These are phyloP conservation scores for Drosophila lacicola DNA, from an alignment of 2,888 invertebrate species.

Conservation along the genomic window DNA sequence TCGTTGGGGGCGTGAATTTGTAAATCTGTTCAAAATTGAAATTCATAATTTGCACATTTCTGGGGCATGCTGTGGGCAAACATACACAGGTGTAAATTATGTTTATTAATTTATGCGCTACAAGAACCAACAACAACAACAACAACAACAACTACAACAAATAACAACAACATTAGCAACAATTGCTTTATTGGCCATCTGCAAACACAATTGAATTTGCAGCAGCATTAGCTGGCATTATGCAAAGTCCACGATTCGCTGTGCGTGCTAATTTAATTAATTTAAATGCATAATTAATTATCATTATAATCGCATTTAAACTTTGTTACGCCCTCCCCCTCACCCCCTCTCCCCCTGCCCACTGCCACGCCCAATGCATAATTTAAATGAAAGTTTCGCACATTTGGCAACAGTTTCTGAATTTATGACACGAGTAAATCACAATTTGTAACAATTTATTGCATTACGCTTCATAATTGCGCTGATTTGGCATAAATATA, in stretches of 20 bases:
- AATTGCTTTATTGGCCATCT: constrained; percentile 45
- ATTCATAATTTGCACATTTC: constrained; percentile 51
- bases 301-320: constrained; percentile 36
- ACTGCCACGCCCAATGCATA: constrained; percentile 2
- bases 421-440: constrained; percentile 51
- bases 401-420: constrained; percentile 29
- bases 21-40: constrained; percentile 59
- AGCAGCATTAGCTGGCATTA: constrained; percentile 61
- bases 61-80: constrained; percentile 5
- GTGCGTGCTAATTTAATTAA: constrained; percentile 60
- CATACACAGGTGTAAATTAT: constrained; percentile 71
- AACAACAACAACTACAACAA: too few relatives aligned
- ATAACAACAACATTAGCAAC: constrained; percentile 1
- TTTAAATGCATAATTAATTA: constrained; percentile 73
- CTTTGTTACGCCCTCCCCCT: constrained; percentile 2
- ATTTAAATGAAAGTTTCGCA: constrained; percentile 21
- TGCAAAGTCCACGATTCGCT: constrained; percentile 36
- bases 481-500: constrained; percentile 2
- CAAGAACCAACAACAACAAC: constrained; percentile 13
- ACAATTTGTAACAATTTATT: constrained; percentile 34
- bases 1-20: constrained; percentile 21
- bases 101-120: constrained; percentile 63
- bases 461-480: background rate
- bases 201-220: constrained; percentile 59
- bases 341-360: too few relatives aligned